Conservation (phyloP, 2,888 invertebrate species). For the Nymphalis c-album region DNA sequence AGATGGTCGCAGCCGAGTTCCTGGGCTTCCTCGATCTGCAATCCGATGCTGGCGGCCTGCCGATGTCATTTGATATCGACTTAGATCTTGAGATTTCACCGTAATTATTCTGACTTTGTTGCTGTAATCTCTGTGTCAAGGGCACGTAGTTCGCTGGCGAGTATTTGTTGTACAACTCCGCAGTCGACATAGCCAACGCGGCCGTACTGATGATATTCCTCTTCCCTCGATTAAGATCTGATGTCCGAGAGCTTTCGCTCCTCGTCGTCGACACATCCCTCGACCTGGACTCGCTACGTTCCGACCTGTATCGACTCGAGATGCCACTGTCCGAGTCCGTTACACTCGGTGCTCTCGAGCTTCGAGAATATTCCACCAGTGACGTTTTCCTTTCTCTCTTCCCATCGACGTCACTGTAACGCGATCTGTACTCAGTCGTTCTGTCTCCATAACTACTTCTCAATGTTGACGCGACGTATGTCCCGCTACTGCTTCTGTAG, state of each 20-base stretch:
- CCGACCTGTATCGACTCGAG: constrained; percentile 61
- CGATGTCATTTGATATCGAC: constrained; percentile 82
- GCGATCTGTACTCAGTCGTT: constrained; percentile 65
- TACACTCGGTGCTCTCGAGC: constrained; percentile 69
- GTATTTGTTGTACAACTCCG: constrained; percentile 88
- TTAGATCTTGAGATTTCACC: constrained; percentile 77
- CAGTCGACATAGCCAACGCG: constrained; percentile 81
- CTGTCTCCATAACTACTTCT: constrained; percentile 61
- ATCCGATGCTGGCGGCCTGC: constrained; percentile 69
- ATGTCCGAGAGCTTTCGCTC: constrained; percentile 77
- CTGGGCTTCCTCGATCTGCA: constrained; percentile 63
- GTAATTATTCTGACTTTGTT: constrained; percentile 57
- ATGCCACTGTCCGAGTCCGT: constrained; percentile 76
- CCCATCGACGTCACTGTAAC: constrained; percentile 69
- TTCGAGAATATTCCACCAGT: constrained; percentile 64
- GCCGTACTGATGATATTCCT: constrained; percentile 75
- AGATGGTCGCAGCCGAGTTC: constrained; percentile 65
- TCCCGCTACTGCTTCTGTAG: constrained; percentile 71
- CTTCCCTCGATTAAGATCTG: constrained; percentile 65
- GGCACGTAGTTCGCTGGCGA: constrained; percentile 89
- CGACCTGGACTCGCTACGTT: constrained; percentile 77
- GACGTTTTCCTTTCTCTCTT: constrained; percentile 69
- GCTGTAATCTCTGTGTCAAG: constrained; percentile 68
- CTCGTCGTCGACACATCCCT: constrained; percentile 79
- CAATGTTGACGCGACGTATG: constrained; percentile 64